A percentile compares a stretch with the other conserved stretches of the same genome.
These are phyloP conservation scores for Drosophila burlai DNA, from an alignment of 1,140 invertebrate species.

Conservation along the genomic window DNA sequence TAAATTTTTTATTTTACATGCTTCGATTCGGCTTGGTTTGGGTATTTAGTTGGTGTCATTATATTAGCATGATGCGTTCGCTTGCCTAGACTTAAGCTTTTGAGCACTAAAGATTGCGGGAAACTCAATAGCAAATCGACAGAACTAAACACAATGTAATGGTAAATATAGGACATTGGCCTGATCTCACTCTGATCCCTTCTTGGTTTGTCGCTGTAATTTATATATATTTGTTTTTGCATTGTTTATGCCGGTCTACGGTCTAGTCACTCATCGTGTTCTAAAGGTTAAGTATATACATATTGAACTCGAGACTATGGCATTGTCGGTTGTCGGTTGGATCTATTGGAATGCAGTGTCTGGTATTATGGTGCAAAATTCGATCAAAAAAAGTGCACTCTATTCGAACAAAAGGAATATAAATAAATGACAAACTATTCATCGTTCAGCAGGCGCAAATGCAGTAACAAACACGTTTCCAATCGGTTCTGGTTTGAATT, in stretches of 20 bases:
- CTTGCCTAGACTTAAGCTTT: conserved; percentile 48
- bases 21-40: conserved; percentile 33
- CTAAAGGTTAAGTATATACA: conserved; percentile 28
- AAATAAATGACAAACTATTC: conserved; percentile 18
- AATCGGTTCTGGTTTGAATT: background rate
- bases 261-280: conserved; percentile 18
- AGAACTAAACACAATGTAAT: conserved; percentile 40
- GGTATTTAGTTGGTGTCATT: conserved; percentile 16
- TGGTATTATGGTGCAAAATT: conserved; percentile 42
- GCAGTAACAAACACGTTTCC: conserved; percentile 21
- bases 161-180: conserved; percentile 74
- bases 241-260: conserved; percentile 19
- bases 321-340: conserved; percentile 15
- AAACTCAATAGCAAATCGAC: conserved; percentile 52
- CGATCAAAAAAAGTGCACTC: conserved; percentile 52
- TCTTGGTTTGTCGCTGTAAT: conserved; percentile 10
- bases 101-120: conserved; percentile 35
- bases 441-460: conserved; percentile 23
- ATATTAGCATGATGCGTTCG: conserved; percentile 18
- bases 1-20: conserved; percentile 51
- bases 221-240: conserved; percentile 13
- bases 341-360: conserved; percentile 26
- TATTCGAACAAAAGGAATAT: conserved; percentile 3
- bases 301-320: conserved; percentile 27
- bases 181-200: conserved; percentile 24